phyloP scores from a whole-genome alignment of 2,888 invertebrate species.

The Lasioglossum leucozonium region DNA sequence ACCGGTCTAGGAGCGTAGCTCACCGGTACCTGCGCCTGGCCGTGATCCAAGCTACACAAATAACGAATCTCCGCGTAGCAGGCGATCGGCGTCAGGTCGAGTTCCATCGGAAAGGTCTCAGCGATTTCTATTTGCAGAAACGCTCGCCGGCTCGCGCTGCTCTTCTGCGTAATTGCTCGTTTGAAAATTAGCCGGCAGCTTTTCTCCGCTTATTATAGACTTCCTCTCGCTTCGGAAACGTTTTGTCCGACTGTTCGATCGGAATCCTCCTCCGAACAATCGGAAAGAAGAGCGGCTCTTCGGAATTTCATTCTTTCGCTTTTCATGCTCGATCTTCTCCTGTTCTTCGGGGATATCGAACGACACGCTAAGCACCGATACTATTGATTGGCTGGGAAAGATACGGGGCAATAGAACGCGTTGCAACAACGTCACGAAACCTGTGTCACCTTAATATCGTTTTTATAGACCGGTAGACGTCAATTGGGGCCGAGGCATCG shows the following conservation, averaged over 20 bases:
- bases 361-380: not conserved
- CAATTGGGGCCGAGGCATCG: not conserved
- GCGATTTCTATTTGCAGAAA: conserved; percentile 45
- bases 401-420: not conserved
- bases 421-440: not conserved
- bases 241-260: not conserved
- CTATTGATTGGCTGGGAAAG: not conserved
- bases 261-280: not conserved
- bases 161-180: conserved; percentile 25
- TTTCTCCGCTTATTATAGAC: conserved; percentile 8
- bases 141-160: not conserved
- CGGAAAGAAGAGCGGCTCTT: not conserved
- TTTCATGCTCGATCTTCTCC: not conserved
- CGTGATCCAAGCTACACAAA: conserved; percentile 50
- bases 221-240: not conserved
- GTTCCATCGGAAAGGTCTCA: conserved; percentile 41
- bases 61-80: conserved; percentile 44
- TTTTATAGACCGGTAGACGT: not conserved
- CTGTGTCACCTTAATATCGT: not conserved
- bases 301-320: not conserved
- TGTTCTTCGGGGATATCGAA: not conserved
- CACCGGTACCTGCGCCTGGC: conserved; percentile 53
- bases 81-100: conserved; percentile 54
- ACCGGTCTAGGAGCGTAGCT: not conserved
- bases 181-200: not conserved